Percentiles rank a stretch among this genome's conserved stretches.
Conservation (phyloP, 1,140 invertebrate genomes). For the Halesus radiatus region DNA sequence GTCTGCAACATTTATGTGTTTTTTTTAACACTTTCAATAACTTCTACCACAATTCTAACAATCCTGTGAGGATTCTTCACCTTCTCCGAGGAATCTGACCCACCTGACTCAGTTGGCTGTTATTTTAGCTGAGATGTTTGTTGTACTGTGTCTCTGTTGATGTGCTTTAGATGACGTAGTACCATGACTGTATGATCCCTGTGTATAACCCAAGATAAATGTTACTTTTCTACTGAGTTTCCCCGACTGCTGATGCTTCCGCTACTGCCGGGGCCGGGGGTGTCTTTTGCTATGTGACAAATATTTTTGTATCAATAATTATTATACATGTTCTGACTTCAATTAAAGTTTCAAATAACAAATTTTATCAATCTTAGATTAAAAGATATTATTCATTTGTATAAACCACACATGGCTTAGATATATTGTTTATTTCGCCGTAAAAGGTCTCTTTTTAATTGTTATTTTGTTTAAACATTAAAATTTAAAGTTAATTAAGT, state of each 20-base stretch:
- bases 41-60: neutral
- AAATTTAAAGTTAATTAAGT: no score
- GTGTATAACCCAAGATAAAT: slow-evolving; percentile 18
- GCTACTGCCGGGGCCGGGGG: slow-evolving; percentile 10
- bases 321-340: no score
- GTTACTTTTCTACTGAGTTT: slow-evolving; percentile 58
- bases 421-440: no score
- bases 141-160: slow-evolving; percentile 29
- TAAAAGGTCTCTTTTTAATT: no score
- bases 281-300: slow-evolving; percentile 12
- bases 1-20: neutral
- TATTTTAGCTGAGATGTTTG: slow-evolving; percentile 30
- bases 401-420: no score
- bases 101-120: neutral
- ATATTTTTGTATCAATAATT: neutral
- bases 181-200: neutral
- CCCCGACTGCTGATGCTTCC: slow-evolving; percentile 50
- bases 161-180: slow-evolving; percentile 40
- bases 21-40: neutral
- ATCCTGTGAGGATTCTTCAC: neutral
- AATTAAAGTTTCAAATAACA: no score
- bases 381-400: no score
- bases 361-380: no score
- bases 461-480: no score
- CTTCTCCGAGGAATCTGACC: neutral